Evolutionary conservation across 2,113 vertebrate genomes (phyloP), one percentile per base, ranked within the genome.

Genomic region (Quiscalus mexicanus): DNA sequence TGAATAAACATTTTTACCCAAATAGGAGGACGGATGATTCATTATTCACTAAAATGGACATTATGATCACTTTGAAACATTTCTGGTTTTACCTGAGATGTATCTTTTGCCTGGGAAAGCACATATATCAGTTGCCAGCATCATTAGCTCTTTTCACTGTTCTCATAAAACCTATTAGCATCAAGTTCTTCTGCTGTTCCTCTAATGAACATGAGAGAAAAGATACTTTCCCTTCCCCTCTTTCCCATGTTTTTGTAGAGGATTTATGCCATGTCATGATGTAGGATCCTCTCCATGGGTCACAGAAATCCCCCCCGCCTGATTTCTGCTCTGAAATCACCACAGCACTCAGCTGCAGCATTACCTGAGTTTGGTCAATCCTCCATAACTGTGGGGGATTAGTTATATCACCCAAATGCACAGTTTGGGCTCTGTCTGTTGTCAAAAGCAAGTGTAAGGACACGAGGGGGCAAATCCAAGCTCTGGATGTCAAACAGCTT

Each of bases 381-480:
- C n/a, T 47, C 50, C 35, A 2, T 35, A 67, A 47, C 3, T 63
- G 39, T 8, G 2, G 5, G 7, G n/a, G 58, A 37, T 37, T 11
- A 77, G 12, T 25, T 39, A 3, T 8, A 27, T 0, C 3, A 12
- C 35, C 16, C 49, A 71, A 75, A 71, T 4, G 27, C 60, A 35
- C 9, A 47, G 9, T 30, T n/a, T 44, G 25, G 22, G 10, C 27
- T n/a, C 37, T 25, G 11, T 65, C 52, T 47, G 16, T 19, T 42
- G 55, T 39, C 63, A 84, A 83, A 80, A 82, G 15, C 49, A 52
- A 69, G 21, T 47, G 8, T 27, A 89, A 84, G 56, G 33, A 59
- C 17, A 33, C 0, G 0, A 81, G 9, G 10, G 6, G 8, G 1
- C 1, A 85, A 94, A 73, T 52, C 24, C 60, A 49, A 60, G 24